Conservation (phyloP, 2,888 invertebrate species). For the Apomyelois bistriatella region DNA sequence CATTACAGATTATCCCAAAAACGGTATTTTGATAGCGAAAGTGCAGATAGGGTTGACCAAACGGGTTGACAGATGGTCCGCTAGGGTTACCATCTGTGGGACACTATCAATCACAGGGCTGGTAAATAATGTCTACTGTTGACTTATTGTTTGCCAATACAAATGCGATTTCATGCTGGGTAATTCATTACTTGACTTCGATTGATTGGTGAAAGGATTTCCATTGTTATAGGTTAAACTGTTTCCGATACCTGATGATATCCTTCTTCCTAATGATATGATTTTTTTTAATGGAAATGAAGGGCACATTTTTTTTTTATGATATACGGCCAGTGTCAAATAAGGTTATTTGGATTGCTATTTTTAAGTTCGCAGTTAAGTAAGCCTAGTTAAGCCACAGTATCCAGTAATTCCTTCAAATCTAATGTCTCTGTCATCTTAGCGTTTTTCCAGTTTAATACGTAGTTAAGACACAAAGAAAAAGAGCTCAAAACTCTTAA, state of each 20-base stretch:
- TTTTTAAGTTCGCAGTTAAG: too few relatives aligned
- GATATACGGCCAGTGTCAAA: too few relatives aligned
- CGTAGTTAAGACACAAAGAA: too few relatives aligned
- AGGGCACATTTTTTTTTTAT: neutral
- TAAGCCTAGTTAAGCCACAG: too few relatives aligned
- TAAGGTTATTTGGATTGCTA: too few relatives aligned
- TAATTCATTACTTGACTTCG: slow-evolving; percentile 45
- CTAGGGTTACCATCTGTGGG: slow-evolving; percentile 73
- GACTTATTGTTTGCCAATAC: slow-evolving; percentile 62
- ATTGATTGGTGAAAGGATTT: slow-evolving; percentile 8
- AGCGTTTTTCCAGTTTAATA: too few relatives aligned
- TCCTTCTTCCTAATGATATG: neutral
- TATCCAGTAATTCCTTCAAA: too few relatives aligned
- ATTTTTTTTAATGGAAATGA: neutral
- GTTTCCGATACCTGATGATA: slow-evolving; percentile 1
- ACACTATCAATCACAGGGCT: slow-evolving; percentile 66
- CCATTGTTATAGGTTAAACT: neutral
- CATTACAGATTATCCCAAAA: slow-evolving; percentile 24
- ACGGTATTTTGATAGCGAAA: slow-evolving; percentile 33
- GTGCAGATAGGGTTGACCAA: slow-evolving; percentile 49
- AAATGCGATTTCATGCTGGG: slow-evolving; percentile 53
- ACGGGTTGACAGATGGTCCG: slow-evolving; percentile 63
- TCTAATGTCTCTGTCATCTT: too few relatives aligned
- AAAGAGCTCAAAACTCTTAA: too few relatives aligned
- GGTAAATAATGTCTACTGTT: slow-evolving; percentile 66